A percentile compares a stretch with the other conserved stretches of the same genome.
Conservation (phyloP, 2,113 vertebrate genomes). For the Poeciliopsis retropinna region DNA sequence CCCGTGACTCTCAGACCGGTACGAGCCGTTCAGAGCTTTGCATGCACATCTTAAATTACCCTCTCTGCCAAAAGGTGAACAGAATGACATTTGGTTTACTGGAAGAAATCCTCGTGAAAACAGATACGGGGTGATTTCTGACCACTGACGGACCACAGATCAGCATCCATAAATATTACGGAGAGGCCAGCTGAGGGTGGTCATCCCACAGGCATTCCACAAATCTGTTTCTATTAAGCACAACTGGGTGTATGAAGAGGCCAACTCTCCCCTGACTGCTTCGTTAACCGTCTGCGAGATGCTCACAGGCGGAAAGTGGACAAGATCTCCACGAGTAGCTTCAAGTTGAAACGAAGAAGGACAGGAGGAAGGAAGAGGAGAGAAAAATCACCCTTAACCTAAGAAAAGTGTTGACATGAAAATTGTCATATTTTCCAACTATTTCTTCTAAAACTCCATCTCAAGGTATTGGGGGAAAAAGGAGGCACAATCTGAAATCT, state of each 20-base stretch:
- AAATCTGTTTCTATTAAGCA: conserved; percentile 73
- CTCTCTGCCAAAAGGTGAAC: conserved; percentile 69
- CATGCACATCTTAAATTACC: conserved; percentile 67
- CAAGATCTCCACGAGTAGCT: conserved; percentile 38
- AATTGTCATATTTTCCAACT: too few relatives aligned
- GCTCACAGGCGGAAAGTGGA: conserved; percentile 52
- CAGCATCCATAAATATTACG: conserved; percentile 73
- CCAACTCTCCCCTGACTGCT: conserved; percentile 32
- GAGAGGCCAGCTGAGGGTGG: conserved; percentile 70
- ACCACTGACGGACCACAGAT: conserved; percentile 74
- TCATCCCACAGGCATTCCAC: conserved; percentile 76
- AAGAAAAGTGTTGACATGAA: too few relatives aligned
- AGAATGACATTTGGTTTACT: conserved; percentile 74
- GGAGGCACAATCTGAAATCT: not conserved
- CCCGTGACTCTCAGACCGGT: conserved; percentile 17
- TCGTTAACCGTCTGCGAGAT: conserved; percentile 23
- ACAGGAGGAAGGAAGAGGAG: not conserved
- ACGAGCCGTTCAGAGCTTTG: conserved; percentile 41
- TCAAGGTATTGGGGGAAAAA: not conserved
- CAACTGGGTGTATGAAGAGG: conserved; percentile 34
- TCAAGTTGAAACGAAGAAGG: conserved; percentile 10
- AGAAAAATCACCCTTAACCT: not conserved
- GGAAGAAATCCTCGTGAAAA: conserved; percentile 72
- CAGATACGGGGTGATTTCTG: conserved; percentile 75
- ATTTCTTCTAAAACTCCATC: too few relatives aligned